Evolutionary conservation across 2,888 invertebrate species (phyloP).

Genomic region (Sepioteuthis lessoniana): DNA sequence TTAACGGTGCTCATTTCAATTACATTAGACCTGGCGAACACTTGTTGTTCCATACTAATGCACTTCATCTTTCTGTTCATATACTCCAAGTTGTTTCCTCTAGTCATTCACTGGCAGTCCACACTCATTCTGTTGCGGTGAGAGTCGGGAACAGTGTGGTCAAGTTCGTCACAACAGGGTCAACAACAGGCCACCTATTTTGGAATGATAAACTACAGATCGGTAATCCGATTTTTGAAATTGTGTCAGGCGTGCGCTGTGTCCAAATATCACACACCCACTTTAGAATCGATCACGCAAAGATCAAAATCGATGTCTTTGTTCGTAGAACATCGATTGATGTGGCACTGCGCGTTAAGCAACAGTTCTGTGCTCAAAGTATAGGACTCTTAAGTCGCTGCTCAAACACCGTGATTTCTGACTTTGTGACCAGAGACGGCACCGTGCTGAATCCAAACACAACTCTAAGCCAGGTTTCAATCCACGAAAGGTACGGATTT

Average conservation of each 20-base stretch:
- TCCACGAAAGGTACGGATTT: constrained; percentile 56
- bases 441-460: constrained; percentile 49
- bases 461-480: constrained; percentile 53
- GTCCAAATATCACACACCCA: constrained; percentile 51
- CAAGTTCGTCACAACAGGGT: constrained; percentile 53
- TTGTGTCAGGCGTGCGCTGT: constrained; percentile 51
- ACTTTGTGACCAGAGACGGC: constrained; percentile 56
- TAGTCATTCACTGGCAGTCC: constrained; percentile 52
- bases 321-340: constrained; percentile 54
- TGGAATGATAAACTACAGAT: constrained; percentile 51
- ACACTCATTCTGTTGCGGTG: constrained; percentile 54
- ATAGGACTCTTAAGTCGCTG: constrained; percentile 58
- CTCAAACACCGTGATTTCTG: constrained; percentile 56
- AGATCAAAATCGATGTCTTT: constrained; percentile 55
- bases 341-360: constrained; percentile 51
- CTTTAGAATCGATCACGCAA: constrained; percentile 52
- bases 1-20: constrained; percentile 60
- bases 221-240: constrained; percentile 51
- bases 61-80: neutral
- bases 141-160: constrained; percentile 52
- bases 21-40: constrained; percentile 59
- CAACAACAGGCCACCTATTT: constrained; percentile 50
- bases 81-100: constrained; percentile 52
- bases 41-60: constrained; percentile 49
- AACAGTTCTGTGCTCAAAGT: constrained; percentile 52